Percentiles rank a stretch among this genome's conserved stretches.
phyloP scores from a whole-genome alignment of 2,113 vertebrate species.

The Leucosticte australis region DNA sequence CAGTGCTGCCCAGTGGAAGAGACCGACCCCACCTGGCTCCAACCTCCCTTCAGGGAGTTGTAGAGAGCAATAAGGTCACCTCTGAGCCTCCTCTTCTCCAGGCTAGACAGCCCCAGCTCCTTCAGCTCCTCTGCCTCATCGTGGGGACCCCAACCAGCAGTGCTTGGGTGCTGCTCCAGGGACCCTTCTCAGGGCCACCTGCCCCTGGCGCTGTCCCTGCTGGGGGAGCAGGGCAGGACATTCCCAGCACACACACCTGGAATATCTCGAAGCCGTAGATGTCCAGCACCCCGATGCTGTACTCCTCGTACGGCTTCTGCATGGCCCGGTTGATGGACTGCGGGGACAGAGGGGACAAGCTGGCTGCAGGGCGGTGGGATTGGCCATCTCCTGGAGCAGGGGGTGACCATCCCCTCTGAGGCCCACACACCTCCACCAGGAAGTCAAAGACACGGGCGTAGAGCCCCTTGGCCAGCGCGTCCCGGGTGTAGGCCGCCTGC shows the following conservation, averaged over 20 bases:
- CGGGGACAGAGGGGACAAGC: neutral
- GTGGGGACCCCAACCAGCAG: neutral
- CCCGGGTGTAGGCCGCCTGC: slow-evolving; percentile 90
- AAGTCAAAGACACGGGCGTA: slow-evolving; percentile 91
- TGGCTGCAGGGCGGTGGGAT: accelerated
- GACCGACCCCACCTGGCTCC: no score
- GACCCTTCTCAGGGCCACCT: neutral
- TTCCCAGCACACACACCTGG: slow-evolving; percentile 73
- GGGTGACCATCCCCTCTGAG: neutral
- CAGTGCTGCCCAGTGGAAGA: no score
- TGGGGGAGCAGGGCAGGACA: neutral
- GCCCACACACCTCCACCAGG: slow-evolving; percentile 84
- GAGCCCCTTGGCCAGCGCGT: slow-evolving; percentile 93
- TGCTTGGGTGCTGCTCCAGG: neutral
- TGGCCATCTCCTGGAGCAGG: accelerated
- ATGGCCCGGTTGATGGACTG: slow-evolving; percentile 94
- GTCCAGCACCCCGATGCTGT: slow-evolving; percentile 92
- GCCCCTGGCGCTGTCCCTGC: neutral
- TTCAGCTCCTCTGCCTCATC: accelerated
- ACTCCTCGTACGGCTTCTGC: slow-evolving; percentile 89
- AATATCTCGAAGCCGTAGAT: slow-evolving; percentile 99
- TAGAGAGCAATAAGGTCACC: no score
- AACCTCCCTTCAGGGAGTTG: no score
- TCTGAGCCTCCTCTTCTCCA: no score
- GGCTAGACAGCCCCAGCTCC: no score